Percentiles rank a stretch among this genome's conserved stretches.
phyloP scores from a whole-genome alignment of 2,888 invertebrate genomes.

The Altica lythri region DNA sequence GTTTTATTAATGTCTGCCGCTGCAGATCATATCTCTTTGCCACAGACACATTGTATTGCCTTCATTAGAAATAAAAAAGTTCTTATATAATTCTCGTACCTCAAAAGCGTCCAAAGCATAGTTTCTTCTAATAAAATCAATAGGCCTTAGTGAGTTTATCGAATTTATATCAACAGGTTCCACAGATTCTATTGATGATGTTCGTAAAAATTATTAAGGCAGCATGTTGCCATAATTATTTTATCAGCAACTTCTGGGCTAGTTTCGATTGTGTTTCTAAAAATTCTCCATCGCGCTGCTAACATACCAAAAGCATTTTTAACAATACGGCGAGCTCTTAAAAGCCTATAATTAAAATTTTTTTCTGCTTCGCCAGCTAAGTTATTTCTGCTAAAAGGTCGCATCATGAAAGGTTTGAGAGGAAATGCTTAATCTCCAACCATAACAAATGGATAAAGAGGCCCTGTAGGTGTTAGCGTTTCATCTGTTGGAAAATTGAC shows the following conservation, averaged over 20 bases:
- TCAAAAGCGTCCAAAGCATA: conserved; percentile 1
- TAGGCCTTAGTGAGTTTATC: conserved; percentile 4
- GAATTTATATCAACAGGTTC: background rate
- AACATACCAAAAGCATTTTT: conserved; percentile 7
- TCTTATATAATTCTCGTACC: conserved; percentile 1
- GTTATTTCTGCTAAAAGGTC: conserved; percentile 8
- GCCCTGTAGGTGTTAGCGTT: background rate
- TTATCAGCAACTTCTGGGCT: background rate
- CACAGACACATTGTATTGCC: background rate
- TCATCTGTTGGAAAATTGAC: background rate
- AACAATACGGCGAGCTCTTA: background rate
- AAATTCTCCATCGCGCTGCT: conserved; percentile 9
- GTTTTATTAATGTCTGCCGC: too few relatives aligned
- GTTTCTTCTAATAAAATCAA: conserved; percentile 4
- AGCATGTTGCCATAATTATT: background rate
- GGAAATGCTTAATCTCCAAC: conserved; percentile 3
- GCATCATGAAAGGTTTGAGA: background rate
- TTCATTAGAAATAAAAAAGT: conserved; percentile 1
- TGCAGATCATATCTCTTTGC: background rate
- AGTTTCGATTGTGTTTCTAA: background rate
- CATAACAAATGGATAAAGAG: conserved; percentile 1
- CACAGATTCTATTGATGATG: conserved; percentile 1
- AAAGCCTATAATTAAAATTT: background rate
- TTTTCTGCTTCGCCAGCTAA: conserved; percentile 8
- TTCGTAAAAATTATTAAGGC: background rate